Evolutionary conservation across 2,888 invertebrate species (phyloP).

Genomic region (Acrobasis consociella): DNA sequence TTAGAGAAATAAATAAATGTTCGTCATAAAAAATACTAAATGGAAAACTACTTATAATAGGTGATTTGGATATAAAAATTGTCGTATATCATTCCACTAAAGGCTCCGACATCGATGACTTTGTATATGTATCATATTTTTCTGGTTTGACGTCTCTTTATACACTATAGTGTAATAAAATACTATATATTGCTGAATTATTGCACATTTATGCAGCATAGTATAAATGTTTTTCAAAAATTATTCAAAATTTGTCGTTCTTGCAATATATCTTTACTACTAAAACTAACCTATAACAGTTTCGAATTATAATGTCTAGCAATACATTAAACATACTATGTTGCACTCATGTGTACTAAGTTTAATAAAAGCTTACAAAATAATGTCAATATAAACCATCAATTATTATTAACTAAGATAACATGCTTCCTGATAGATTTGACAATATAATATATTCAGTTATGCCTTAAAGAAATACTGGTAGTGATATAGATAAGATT

Average conservation of each 20-base stretch:
- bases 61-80: too few species aligned
- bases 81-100: too few species aligned
- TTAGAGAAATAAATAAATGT: too few species aligned
- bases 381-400: constrained; percentile 68
- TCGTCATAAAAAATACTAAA: too few species aligned
- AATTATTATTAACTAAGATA: constrained; percentile 78
- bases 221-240: neutral
- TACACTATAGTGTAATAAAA: constrained; percentile 25
- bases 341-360: constrained; percentile 24
- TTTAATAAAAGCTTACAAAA: constrained; percentile 37
- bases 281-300: constrained; percentile 1
- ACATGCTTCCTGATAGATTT: constrained; percentile 81
- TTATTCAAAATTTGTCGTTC: neutral
- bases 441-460: constrained; percentile 77
- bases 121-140: neutral
- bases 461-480: constrained; percentile 77
- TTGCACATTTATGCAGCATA: constrained; percentile 25
- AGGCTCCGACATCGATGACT: too few species aligned
- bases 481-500: constrained; percentile 71
- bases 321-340: constrained; percentile 20
- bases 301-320: constrained; percentile 7
- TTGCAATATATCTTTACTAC: neutral
- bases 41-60: too few species aligned
- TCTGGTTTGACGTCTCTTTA: constrained; percentile 40
- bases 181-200: constrained; percentile 20